Conservation (phyloP, 2,888 invertebrate genomes). For the Tachina grossa region DNA sequence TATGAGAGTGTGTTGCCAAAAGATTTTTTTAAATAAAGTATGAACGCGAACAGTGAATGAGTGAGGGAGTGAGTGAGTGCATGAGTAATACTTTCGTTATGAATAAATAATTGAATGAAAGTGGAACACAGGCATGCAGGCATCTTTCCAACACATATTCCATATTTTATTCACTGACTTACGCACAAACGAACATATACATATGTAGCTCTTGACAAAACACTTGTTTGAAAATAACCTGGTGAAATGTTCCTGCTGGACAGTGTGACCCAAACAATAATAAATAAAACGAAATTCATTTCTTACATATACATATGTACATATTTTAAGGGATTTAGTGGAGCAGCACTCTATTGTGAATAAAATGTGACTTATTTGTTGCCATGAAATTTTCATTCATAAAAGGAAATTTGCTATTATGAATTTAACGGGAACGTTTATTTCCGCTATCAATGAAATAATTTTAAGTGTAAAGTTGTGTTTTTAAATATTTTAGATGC, state of each 20-base stretch:
- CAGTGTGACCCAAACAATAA: slow-evolving; percentile 1
- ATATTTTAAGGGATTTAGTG: no score
- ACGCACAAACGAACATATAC: slow-evolving; percentile 1
- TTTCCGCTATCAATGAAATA: no score
- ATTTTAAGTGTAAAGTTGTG: no score
- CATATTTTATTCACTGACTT: no score
- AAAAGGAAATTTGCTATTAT: no score
- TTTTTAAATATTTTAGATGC: no score
- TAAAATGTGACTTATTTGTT: no score
- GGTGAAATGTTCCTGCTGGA: slow-evolving; percentile 34
- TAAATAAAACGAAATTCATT: not conserved
- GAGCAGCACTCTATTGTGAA: no score
- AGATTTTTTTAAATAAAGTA: slow-evolving; percentile 5
- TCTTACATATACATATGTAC: not conserved
- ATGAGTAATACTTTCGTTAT: slow-evolving; percentile 69
- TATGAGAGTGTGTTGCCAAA: slow-evolving; percentile 6
- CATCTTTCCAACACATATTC: no score
- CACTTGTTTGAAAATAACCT: slow-evolving; percentile 32
- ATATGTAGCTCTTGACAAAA: not conserved
- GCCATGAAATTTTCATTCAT: no score
- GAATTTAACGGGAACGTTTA: no score
- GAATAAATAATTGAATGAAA: slow-evolving; percentile 64
- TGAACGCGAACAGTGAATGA: not conserved
- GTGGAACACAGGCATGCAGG: slow-evolving; percentile 70
- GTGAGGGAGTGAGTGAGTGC: not conserved